A percentile compares a stretch with the other conserved stretches of the same genome.
Evolutionary conservation across 2,888 invertebrate genomes (phyloP).

Genomic region (Lasioglossum lativentre): DNA sequence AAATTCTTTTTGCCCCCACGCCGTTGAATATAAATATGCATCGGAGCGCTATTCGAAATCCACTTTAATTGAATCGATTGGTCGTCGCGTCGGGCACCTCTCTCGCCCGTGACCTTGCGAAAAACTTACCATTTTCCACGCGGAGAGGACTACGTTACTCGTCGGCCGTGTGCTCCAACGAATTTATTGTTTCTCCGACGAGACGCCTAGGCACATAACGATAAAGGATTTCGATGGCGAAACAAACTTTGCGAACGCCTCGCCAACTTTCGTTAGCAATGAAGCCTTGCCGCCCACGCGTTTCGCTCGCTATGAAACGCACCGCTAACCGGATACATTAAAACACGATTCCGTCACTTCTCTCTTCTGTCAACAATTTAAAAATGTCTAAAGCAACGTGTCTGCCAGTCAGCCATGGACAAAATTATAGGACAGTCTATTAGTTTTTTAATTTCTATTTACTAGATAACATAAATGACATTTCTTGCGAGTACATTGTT

Average conservation of each 20-base stretch:
- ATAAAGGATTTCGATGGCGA: slow-evolving; percentile 5
- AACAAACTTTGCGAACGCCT: background rate
- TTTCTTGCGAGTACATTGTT: no score
- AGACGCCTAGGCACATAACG: background rate
- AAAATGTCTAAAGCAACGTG: background rate
- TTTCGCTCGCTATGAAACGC: background rate
- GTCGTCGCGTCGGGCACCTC: background rate
- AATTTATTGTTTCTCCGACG: slow-evolving; percentile 20
- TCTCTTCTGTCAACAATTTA: background rate
- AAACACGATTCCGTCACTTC: background rate
- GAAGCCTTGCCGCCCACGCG: background rate
- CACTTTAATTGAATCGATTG: slow-evolving; percentile 41
- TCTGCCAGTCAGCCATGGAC: background rate
- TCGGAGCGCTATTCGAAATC: slow-evolving; percentile 6
- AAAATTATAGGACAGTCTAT: background rate
- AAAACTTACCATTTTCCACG: background rate
- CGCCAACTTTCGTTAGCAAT: background rate
- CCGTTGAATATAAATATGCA: slow-evolving; percentile 33
- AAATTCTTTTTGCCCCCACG: background rate
- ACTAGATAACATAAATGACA: no score
- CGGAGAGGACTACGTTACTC: background rate
- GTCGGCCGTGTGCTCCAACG: background rate
- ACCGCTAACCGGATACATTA: background rate
- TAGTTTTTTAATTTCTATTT: no score
- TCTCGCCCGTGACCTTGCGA: background rate